These are phyloP conservation scores for Rhyacichthys aspro DNA, from an alignment of 2,797 vertebrate genomes.

Conservation along the genomic window DNA sequence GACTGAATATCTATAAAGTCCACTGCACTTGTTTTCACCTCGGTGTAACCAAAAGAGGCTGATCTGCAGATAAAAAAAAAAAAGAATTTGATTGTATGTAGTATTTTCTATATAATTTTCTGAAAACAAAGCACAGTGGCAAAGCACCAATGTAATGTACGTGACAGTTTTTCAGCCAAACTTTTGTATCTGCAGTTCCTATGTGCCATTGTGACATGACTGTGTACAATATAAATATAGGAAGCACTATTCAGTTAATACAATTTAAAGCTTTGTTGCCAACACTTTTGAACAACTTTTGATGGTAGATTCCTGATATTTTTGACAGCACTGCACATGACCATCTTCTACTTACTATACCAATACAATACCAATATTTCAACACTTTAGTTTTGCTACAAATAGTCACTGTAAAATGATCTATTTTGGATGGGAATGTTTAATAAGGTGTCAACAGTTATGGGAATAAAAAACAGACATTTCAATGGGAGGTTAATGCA, in stretches of 20 bases:
- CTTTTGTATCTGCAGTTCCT: constrained; percentile 46
- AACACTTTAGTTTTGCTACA: constrained; percentile 20
- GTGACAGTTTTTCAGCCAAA: constrained; percentile 50
- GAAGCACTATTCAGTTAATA: constrained; percentile 16
- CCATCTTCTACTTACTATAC: constrained; percentile 26
- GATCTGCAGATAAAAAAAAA: constrained; percentile 49
- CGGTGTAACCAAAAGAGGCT: constrained; percentile 55
- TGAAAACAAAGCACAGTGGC: constrained; percentile 28
- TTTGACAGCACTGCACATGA: constrained; percentile 45
- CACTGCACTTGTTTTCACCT: constrained; percentile 76
- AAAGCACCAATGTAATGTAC: constrained; percentile 32
- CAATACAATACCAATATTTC: constrained; percentile 11
- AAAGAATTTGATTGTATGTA: constrained; percentile 57
- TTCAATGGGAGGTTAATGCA: neutral
- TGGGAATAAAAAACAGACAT: neutral
- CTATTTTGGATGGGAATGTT: constrained; percentile 1
- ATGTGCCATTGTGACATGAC: constrained; percentile 67
- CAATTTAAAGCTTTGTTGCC: constrained; percentile 32
- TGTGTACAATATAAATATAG: constrained; percentile 17
- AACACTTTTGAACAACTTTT: constrained; percentile 27
- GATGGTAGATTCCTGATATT: constrained; percentile 8
- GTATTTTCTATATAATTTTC: constrained; percentile 40
- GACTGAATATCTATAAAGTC: constrained; percentile 41
- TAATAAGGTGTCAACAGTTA: too few species aligned
- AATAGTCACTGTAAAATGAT: constrained; percentile 11